Conservation (phyloP, 2,888 invertebrate genomes). For the Lasioglossum malachurum region DNA sequence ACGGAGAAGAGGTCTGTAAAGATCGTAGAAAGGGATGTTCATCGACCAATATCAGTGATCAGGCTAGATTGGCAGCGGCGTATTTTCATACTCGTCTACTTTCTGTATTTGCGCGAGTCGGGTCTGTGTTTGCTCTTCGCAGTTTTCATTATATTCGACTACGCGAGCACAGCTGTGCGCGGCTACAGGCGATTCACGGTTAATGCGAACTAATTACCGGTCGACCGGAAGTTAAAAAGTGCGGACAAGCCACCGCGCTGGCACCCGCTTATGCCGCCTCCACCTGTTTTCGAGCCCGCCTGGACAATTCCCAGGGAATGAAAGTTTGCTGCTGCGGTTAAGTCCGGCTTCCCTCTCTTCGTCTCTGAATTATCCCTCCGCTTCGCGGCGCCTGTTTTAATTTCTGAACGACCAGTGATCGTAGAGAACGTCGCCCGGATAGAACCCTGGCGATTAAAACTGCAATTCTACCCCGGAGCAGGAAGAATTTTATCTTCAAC, state of each 20-base stretch:
- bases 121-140: constrained; percentile 13
- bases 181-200: constrained; percentile 69
- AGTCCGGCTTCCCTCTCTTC: constrained; percentile 15
- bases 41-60: constrained; percentile 5
- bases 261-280: constrained; percentile 56
- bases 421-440: not conserved
- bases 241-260: constrained; percentile 74
- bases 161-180: constrained; percentile 29
- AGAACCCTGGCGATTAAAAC: not conserved
- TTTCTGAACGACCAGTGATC: not conserved
- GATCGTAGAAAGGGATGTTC: not conserved
- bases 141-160: constrained; percentile 54
- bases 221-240: constrained; percentile 80
- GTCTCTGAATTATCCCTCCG: constrained; percentile 25
- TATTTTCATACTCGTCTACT: not conserved
- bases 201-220: constrained; percentile 82
- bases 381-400: not conserved
- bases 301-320: constrained; percentile 75
- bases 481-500: not conserved
- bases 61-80: not conserved
- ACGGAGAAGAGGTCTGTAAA: not conserved
- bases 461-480: not conserved
- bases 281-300: constrained; percentile 48
- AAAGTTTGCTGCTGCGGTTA: constrained; percentile 62
- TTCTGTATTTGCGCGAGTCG: not conserved